Evolutionary conservation across 2,113 vertebrate genomes (phyloP).

Genomic region (Chaetodon trifascialis): DNA sequence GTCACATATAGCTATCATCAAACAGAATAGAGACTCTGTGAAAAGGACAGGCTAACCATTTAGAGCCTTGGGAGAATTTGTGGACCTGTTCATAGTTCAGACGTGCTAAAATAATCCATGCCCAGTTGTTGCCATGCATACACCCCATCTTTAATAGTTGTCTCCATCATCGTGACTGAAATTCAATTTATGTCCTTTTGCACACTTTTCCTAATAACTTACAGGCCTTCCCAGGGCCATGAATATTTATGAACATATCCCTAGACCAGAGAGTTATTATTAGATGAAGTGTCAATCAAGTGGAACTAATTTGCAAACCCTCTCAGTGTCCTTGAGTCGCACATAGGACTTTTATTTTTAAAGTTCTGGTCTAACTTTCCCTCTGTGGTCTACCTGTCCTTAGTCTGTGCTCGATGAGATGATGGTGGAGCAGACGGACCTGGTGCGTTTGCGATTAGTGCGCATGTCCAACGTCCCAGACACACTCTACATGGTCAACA

Average conservation of each 20-base stretch:
- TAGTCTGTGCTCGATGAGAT: constrained; percentile 97
- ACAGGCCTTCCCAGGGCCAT: constrained; percentile 39
- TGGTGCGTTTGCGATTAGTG: constrained; percentile 95
- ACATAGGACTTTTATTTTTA: constrained; percentile 5
- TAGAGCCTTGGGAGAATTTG: constrained; percentile 20
- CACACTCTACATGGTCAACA: constrained; percentile 98
- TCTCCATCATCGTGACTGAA: constrained; percentile 49
- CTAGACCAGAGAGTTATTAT: constrained; percentile 54
- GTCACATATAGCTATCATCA: constrained; percentile 17
- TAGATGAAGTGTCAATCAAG: constrained; percentile 71
- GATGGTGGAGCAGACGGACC: constrained; percentile 98
- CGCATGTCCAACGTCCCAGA: constrained; percentile 99
- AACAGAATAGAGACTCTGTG: constrained; percentile 14
- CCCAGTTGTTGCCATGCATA: constrained; percentile 31
- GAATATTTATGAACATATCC: constrained; percentile 69
- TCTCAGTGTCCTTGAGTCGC: constrained; percentile 52
- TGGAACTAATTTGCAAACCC: constrained; percentile 64
- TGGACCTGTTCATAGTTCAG: constrained; percentile 35
- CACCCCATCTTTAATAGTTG: constrained; percentile 31
- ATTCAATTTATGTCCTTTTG: constrained; percentile 56
- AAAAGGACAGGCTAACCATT: constrained; percentile 25
- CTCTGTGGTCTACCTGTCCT: constrained; percentile 2
- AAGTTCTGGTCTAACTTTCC: constrained; percentile 5
- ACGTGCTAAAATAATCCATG: constrained; percentile 18
- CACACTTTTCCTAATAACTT: constrained; percentile 58